Conservation (phyloP, 2,797 vertebrate genomes). For the Pachyuromys duprasi region DNA sequence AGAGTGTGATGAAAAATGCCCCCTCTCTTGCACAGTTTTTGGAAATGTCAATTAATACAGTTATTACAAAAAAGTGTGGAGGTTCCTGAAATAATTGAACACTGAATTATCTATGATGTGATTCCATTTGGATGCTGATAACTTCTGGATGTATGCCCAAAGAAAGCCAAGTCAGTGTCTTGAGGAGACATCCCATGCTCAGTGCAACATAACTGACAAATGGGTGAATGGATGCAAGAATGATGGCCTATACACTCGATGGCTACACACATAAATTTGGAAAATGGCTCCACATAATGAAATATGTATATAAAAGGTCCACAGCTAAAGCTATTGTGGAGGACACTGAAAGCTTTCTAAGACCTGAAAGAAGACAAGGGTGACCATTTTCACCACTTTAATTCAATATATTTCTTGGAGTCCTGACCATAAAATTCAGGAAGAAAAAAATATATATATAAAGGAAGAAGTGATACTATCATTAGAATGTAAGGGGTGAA, state of each 20-base stretch:
- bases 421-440: not conserved
- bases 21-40: not conserved
- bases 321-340: not conserved
- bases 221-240: not conserved
- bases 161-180: not conserved
- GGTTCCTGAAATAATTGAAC: not conserved
- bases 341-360: not conserved
- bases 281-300: not conserved
- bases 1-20: not conserved
- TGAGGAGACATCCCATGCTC: not conserved
- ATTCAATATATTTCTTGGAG: not conserved
- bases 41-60: not conserved
- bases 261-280: not conserved
- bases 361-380: not conserved
- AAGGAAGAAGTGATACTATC: not conserved
- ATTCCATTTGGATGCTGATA: not conserved
- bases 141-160: not conserved
- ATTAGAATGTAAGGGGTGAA: not conserved
- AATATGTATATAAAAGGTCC: not conserved
- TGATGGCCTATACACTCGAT: not conserved
- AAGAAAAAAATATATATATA: not conserved
- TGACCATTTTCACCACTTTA: not conserved
- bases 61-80: not conserved
- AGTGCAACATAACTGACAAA: not conserved
- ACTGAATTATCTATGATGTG: not conserved